Percentiles rank a stretch among this genome's conserved stretches.
phyloP scores from a whole-genome alignment of 2,888 invertebrate genomes.

The Scaptomyza parva region DNA sequence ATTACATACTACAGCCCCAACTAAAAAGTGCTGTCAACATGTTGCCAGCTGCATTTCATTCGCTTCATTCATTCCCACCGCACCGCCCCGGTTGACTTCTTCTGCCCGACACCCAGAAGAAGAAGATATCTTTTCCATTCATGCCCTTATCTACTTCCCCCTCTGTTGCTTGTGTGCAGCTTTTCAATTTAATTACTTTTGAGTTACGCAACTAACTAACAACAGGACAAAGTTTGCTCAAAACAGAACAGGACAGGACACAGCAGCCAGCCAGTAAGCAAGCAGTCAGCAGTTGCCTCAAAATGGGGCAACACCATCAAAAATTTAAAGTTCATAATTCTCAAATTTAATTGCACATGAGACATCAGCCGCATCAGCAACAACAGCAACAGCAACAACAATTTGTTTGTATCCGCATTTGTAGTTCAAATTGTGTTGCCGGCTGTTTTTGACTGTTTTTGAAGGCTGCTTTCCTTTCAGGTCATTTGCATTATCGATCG shows the following conservation, averaged over 20 bases:
- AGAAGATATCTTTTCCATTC: too few species aligned
- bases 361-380: conserved; percentile 33
- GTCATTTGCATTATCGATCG: conserved; percentile 72
- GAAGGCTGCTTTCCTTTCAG: neutral
- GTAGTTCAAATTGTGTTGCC: conserved; percentile 22
- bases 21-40: conserved; percentile 57
- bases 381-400: conserved; percentile 27
- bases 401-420: conserved; percentile 16
- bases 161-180: conserved; percentile 61
- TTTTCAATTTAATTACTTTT: conserved; percentile 76
- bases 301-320: conserved; percentile 21
- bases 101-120: too few species aligned
- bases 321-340: conserved; percentile 65
- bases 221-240: conserved; percentile 65
- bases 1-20: too few species aligned
- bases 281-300: conserved; percentile 7
- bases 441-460: conserved; percentile 30
- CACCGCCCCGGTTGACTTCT: too few species aligned
- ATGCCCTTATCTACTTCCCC: conserved; percentile 13
- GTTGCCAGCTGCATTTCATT: conserved; percentile 50
- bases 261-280: too few species aligned
- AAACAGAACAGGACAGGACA: conserved; percentile 44
- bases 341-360: conserved; percentile 63
- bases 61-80: conserved; percentile 45
- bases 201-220: conserved; percentile 64